Evolutionary conservation across 1,140 invertebrate species (phyloP).

Genomic region (Scaptomyza montana): DNA sequence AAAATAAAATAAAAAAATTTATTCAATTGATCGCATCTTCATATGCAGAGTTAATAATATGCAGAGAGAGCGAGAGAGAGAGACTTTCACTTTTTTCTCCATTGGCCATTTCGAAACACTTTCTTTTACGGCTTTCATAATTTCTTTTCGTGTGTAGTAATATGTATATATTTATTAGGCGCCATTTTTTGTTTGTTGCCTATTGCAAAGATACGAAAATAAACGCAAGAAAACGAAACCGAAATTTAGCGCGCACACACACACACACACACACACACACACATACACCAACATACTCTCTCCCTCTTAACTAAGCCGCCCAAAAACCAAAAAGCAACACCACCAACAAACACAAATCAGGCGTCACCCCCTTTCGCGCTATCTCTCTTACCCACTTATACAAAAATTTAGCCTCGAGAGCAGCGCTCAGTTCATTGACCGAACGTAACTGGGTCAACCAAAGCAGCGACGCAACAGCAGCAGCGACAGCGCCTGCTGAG

Average conservation of each 20-base stretch:
- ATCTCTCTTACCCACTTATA: slow-evolving; percentile 6
- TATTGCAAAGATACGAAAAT: slow-evolving; percentile 80
- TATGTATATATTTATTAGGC: slow-evolving; percentile 50
- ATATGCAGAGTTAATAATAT: slow-evolving; percentile 24
- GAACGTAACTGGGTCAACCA: slow-evolving; percentile 72
- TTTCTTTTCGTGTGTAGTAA: slow-evolving; percentile 71
- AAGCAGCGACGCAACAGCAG: slow-evolving; percentile 47
- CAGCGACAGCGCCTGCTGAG: slow-evolving; percentile 29
- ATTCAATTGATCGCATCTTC: too few species aligned
- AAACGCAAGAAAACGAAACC: slow-evolving; percentile 82
- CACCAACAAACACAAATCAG: slow-evolving; percentile 34
- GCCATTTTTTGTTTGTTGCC: slow-evolving; percentile 65
- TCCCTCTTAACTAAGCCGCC: slow-evolving; percentile 37
- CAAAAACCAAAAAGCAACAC: slow-evolving; percentile 32
- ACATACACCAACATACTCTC: slow-evolving; percentile 31
- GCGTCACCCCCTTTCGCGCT: slow-evolving; percentile 11
- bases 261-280: slow-evolving; percentile 41
- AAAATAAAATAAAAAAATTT: neutral
- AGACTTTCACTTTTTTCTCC: slow-evolving; percentile 60
- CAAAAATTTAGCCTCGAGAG: slow-evolving; percentile 52
- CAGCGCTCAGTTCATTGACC: slow-evolving; percentile 77
- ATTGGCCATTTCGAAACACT: slow-evolving; percentile 78
- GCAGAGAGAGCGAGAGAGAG: neutral
- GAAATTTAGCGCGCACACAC: slow-evolving; percentile 74
- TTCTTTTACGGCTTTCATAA: slow-evolving; percentile 80